Base-by-base conservation (phyloP, 2,888 invertebrate species). In the Calliopum simillimum region DNA sequence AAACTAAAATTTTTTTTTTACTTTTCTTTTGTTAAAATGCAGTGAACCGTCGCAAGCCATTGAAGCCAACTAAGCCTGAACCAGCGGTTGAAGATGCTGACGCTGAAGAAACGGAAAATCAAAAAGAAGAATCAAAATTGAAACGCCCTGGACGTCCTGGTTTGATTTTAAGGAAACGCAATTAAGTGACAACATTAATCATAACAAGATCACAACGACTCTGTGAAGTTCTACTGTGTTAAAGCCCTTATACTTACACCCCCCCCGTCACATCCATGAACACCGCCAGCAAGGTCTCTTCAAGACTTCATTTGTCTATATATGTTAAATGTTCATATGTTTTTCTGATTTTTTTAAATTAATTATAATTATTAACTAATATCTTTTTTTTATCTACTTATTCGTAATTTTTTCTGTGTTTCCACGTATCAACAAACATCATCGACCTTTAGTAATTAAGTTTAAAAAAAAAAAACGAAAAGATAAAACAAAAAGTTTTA, bases 121-220 rank as follows among this genome's bases (percentile, higher is more conserved):
- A 80, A 62, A 81, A 80, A 73, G 84, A 84, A 74, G 83, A 85
- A 73, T 71, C 80, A 46, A 81, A 82, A 69, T 79, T 79, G 59
- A 83, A 83, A 78, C 84, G 85, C 72, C 82, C 82, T 68, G 77
- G 79, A 67, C 78, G 78, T 62, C 74, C 77, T n/a, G 85, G 86
- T 66, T 78, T 86, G 74, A 75, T 80, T 73, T 79, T 84, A 76
- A 81, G 84, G 76, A 84, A 84, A 75, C 85, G 84, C 79, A 81
- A 78, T 74, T 84, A 81, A 79, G 71, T 13, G n/a, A 13, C 11
- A 47, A 46, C 23, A 33, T 33, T 8, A 33, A 33, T 33, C 8
- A 1, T 33, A 33, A n/a, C n/a, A n/a, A 8, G 8, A 33, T 33
- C 33, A 19, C 62, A 44, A 62, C 62, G 2, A 14, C 41, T 23